phyloP scores from a whole-genome alignment of 2,113 vertebrate species.

The human region GRCh38 chr5:33883501-33884000 shows the following conservation, averaged over 20 bases:
- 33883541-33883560: background rate
- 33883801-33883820: background rate
- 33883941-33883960: background rate
- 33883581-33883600: background rate
- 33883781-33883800: background rate
- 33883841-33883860: background rate
- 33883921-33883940: fast-evolving
- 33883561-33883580: background rate
- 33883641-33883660: background rate
- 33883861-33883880: background rate
- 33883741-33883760: background rate
- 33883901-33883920: background rate
- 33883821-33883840: background rate
- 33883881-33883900: background rate
- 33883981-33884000: background rate
- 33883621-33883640: background rate
- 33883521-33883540: background rate
- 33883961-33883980: background rate
- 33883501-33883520: background rate
- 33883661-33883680: background rate
- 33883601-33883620: background rate
- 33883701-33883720: background rate
- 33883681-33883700: conserved; percentile 37
- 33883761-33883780: background rate
- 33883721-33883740: background rate